These are phyloP conservation scores for Nasonia giraulti DNA, from an alignment of 1,140 invertebrate species.

Conservation along the genomic window DNA sequence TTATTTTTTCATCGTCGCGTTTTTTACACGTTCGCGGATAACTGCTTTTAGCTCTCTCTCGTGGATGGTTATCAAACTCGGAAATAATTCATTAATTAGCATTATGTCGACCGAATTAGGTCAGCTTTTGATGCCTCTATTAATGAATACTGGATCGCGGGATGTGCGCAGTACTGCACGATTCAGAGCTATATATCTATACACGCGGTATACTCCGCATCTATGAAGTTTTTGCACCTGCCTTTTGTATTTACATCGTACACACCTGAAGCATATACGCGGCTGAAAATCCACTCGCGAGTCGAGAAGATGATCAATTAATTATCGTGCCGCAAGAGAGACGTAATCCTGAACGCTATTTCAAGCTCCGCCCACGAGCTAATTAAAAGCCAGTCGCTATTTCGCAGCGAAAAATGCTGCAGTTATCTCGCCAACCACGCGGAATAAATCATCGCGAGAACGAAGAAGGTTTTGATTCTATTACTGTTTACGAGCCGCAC, in stretches of 20 bases:
- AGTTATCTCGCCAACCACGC: not conserved
- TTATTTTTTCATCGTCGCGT: not conserved
- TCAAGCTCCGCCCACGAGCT: not conserved
- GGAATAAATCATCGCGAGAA: slow-evolving; percentile 8
- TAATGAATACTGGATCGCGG: not conserved
- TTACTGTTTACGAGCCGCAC: slow-evolving; percentile 29
- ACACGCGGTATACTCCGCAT: not conserved
- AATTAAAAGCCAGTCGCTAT: slow-evolving; percentile 11
- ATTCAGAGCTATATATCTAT: not conserved
- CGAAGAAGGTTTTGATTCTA: slow-evolving; percentile 35
- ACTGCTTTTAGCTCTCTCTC: no score
- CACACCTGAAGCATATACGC: no score
- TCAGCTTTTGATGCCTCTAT: not conserved
- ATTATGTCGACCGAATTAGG: not conserved
- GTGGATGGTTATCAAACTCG: no score
- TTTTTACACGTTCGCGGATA: not conserved
- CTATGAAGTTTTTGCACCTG: not conserved
- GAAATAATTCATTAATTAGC: not conserved
- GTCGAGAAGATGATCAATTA: not conserved
- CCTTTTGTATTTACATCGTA: not conserved
- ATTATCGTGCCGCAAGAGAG: not conserved
- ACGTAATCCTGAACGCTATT: slow-evolving; percentile 10
- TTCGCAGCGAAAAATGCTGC: not conserved
- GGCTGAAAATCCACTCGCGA: not conserved
- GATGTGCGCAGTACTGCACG: not conserved